Conservation (phyloP, 2,113 vertebrate genomes). For the Psittacula cyanocephala region DNA sequence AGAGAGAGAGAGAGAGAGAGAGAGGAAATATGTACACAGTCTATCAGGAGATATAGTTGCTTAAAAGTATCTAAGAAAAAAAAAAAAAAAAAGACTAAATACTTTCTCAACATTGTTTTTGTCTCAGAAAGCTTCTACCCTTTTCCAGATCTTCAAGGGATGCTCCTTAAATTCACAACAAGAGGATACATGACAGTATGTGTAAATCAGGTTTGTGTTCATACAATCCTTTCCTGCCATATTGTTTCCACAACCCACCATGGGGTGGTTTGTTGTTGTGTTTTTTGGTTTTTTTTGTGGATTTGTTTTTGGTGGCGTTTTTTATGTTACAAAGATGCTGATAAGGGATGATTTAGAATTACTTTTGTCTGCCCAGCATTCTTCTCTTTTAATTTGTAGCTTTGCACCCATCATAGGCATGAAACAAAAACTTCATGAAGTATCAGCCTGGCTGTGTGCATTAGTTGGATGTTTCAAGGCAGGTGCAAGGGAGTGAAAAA, state of each 20-base stretch:
- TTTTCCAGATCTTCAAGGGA: neutral
- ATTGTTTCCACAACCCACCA: neutral
- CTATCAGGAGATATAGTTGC: neutral
- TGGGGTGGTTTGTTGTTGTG: neutral
- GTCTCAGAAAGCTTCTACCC: neutral
- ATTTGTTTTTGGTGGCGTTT: accelerated
- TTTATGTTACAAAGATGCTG: neutral
- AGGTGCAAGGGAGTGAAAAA: neutral
- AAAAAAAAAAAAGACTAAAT: neutral
- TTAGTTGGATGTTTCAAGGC: neutral
- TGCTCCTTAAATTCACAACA: neutral
- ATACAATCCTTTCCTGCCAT: neutral
- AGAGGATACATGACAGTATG: neutral
- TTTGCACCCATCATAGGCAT: neutral
- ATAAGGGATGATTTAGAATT: neutral
- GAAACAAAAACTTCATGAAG: neutral
- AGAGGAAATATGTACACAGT: neutral
- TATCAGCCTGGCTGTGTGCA: neutral
- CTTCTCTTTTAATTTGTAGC: neutral
- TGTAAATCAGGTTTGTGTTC: neutral
- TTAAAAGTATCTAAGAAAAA: neutral
- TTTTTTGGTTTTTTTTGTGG: neutral
- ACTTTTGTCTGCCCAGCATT: neutral
- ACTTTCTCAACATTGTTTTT: neutral
- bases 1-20: too few species aligned